phyloP scores from a whole-genome alignment of 1,140 invertebrate species.

The Eumaeus atala region DNA sequence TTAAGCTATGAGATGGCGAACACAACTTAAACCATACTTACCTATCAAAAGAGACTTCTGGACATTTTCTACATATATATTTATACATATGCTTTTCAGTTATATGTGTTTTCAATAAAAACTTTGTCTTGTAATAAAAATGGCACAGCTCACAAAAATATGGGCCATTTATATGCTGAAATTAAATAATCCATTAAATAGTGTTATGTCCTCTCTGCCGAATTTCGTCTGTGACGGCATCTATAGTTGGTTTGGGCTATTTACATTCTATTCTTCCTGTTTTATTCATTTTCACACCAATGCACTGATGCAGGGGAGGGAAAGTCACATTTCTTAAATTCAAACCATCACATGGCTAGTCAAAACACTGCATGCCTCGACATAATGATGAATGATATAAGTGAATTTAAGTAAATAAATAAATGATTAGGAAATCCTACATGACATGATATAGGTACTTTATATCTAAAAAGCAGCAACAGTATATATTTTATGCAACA shows the following conservation, averaged over 20 bases:
- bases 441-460: not conserved
- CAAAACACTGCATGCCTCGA: too few relatives aligned
- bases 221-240: too few relatives aligned
- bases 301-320: too few relatives aligned
- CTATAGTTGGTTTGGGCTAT: too few relatives aligned
- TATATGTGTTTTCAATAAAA: conserved; percentile 50
- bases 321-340: too few relatives aligned
- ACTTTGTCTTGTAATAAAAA: conserved; percentile 58
- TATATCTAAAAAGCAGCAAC: not conserved
- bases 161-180: conserved; percentile 50
- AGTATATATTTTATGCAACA: too few relatives aligned
- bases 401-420: not conserved
- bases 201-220: too few relatives aligned
- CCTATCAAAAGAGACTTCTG: conserved; percentile 60
- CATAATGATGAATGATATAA: too few relatives aligned
- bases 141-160: conserved; percentile 45
- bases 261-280: too few relatives aligned
- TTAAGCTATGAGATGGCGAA: too few relatives aligned
- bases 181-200: conserved; percentile 23
- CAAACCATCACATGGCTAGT: too few relatives aligned
- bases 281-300: too few relatives aligned
- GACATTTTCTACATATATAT: conserved; percentile 59
- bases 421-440: conserved; percentile 17
- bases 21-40: conserved; percentile 24
- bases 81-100: conserved; percentile 66